phyloP scores from a whole-genome alignment of 2,888 invertebrate genomes.

The Carcina quercana region DNA sequence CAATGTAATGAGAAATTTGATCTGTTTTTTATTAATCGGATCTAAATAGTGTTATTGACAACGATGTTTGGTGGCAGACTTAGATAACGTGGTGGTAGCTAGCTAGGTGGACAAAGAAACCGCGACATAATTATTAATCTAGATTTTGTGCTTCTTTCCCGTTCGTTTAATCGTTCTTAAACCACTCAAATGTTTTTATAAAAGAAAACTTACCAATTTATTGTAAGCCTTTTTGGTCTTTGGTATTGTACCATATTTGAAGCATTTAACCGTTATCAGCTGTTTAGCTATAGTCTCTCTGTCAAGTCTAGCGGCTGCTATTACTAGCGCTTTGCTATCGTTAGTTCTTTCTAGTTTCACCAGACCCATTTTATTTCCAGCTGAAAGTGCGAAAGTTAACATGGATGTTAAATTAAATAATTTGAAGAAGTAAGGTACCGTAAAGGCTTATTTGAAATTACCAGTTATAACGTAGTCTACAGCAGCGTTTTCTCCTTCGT shows the following conservation, averaged over 20 bases:
- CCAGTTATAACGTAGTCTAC: slow-evolving; percentile 83
- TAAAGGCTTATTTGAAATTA: no score
- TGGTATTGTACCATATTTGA: slow-evolving; percentile 69
- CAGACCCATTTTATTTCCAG: slow-evolving; percentile 80
- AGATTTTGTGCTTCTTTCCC: no score
- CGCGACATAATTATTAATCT: no score
- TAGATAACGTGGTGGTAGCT: neutral
- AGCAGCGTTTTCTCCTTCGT: slow-evolving; percentile 82
- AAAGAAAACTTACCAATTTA: slow-evolving; percentile 57
- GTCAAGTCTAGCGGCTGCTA: slow-evolving; percentile 77
- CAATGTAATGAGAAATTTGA: no score
- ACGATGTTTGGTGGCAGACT: neutral
- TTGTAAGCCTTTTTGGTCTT: slow-evolving; percentile 74
- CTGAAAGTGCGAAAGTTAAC: no score
- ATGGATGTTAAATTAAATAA: no score
- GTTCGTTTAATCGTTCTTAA: neutral
- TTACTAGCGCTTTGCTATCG: slow-evolving; percentile 78
- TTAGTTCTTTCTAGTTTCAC: slow-evolving; percentile 77
- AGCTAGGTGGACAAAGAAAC: no score
- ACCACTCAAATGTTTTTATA: neutral
- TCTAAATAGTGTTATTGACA: no score
- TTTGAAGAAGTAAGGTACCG: no score
- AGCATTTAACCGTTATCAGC: slow-evolving; percentile 80
- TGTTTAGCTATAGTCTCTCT: slow-evolving; percentile 75
- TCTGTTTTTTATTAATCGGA: neutral